Percentiles rank a stretch among this genome's conserved stretches.
Conservation (phyloP, 2,888 invertebrate genomes). For the Eulithis testata region DNA sequence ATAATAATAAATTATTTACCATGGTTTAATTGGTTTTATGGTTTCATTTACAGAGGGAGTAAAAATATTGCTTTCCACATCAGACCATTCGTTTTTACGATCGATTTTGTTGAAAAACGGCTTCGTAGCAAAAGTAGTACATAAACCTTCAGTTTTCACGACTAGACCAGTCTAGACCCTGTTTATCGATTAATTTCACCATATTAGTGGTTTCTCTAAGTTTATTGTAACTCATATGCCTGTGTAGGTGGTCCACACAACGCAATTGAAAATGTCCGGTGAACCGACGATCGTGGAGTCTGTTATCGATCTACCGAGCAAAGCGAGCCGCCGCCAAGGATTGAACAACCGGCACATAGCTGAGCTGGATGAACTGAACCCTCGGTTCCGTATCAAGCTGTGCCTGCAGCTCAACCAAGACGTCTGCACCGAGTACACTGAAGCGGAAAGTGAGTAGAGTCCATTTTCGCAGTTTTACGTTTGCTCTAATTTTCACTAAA, state of each 20-base stretch:
- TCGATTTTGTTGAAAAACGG: no score
- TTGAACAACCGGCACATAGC: conserved; percentile 62
- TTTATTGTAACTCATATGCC: background rate
- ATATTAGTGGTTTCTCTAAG: no score
- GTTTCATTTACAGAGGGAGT: no score
- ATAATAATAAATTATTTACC: no score
- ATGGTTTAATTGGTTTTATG: no score
- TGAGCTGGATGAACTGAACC: conserved; percentile 86
- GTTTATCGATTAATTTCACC: no score
- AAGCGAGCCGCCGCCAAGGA: conserved; percentile 42
- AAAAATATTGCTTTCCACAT: no score
- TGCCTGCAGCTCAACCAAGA: conserved; percentile 92
- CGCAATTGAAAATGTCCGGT: conserved; percentile 89
- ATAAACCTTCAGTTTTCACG: no score
- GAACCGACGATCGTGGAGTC: conserved; percentile 89
- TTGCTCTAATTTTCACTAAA: no score
- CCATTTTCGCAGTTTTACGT: conserved; percentile 51
- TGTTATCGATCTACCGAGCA: conserved; percentile 85
- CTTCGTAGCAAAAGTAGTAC: no score
- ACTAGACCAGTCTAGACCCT: no score
- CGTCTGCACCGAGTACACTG: conserved; percentile 92
- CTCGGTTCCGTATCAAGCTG: conserved; percentile 90
- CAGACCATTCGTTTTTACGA: no score
- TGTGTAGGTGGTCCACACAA: conserved; percentile 87
- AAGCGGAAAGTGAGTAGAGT: conserved; percentile 88